Conservation (phyloP, 2,113 vertebrate genomes). For the Andinoacara biseriatus region DNA sequence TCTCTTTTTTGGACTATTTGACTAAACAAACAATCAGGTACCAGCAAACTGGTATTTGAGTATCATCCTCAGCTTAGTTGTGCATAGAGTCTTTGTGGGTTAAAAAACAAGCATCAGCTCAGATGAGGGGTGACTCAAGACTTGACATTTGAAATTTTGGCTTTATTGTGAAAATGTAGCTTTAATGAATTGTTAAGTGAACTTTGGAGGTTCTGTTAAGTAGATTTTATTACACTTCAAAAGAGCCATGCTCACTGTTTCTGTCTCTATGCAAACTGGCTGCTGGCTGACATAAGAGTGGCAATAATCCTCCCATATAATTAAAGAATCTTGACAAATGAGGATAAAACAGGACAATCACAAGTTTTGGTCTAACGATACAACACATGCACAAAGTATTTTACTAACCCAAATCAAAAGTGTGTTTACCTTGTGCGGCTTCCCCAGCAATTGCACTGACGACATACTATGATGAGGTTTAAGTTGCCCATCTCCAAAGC, state of each 20-base stretch:
- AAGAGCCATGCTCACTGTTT: too few relatives aligned
- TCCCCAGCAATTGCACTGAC: slow-evolving; percentile 30
- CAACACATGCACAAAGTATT: slow-evolving; percentile 8
- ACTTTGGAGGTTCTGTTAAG: background rate
- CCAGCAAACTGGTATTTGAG: background rate
- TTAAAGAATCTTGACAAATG: background rate
- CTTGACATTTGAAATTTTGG: background rate
- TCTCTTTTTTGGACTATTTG: background rate
- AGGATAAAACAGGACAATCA: background rate
- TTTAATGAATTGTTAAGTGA: background rate
- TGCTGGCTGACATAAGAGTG: background rate
- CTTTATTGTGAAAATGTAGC: background rate
- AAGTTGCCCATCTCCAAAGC: slow-evolving; percentile 43
- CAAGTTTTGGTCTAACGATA: background rate
- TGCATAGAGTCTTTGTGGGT: background rate
- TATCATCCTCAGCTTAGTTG: background rate
- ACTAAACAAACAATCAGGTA: background rate
- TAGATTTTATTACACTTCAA: background rate
- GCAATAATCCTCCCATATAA: background rate
- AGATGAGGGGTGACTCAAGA: background rate
- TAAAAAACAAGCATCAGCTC: background rate
- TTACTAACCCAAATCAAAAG: slow-evolving; percentile 27
- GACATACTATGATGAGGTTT: slow-evolving; percentile 53
- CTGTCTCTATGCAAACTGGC: background rate
- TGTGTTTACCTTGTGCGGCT: slow-evolving; percentile 39